These are phyloP conservation scores for Prochilodus magdalenae DNA, from an alignment of 2,113 vertebrate genomes.

Conservation along the genomic window DNA sequence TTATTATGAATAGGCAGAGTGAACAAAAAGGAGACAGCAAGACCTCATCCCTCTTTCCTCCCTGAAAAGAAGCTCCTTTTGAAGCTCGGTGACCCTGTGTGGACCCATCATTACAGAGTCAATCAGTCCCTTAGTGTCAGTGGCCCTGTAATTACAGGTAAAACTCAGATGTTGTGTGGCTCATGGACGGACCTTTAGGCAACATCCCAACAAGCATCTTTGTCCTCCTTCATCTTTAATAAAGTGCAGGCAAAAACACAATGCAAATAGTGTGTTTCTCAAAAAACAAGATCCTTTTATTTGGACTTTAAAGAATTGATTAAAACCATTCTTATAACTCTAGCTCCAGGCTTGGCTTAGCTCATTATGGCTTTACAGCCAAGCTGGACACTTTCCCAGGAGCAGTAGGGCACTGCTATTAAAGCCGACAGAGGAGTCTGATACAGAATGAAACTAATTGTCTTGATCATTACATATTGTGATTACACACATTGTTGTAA, in stretches of 20 bases:
- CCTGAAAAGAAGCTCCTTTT: conserved; percentile 60
- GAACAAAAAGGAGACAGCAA: conserved; percentile 55
- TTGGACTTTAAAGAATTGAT: conserved; percentile 6
- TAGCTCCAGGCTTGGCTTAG: conserved; percentile 21
- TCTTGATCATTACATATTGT: conserved; percentile 47
- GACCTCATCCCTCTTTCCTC: conserved; percentile 52
- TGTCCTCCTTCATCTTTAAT: conserved; percentile 23
- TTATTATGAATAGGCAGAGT: conserved; percentile 55
- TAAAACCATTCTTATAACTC: conserved; percentile 9
- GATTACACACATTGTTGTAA: conserved; percentile 48
- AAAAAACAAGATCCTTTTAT: neutral
- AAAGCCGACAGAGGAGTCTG: neutral
- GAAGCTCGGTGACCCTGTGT: conserved; percentile 59
- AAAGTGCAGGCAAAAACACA: neutral
- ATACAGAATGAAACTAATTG: neutral
- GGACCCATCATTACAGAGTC: conserved; percentile 57
- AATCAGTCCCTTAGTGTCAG: conserved; percentile 50
- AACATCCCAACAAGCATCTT: neutral
- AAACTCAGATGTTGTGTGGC: neutral
- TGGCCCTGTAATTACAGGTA: conserved; percentile 49
- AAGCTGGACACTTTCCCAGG: conserved; percentile 50
- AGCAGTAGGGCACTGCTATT: conserved; percentile 20
- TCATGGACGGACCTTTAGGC: conserved; percentile 2
- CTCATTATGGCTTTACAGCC: conserved; percentile 59
- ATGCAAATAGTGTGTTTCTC: neutral